Percentiles rank a stretch among this genome's conserved stretches.
These are phyloP conservation scores for Chymomyza procnemis DNA, from an alignment of 2,888 invertebrate genomes.

Conservation along the genomic window DNA sequence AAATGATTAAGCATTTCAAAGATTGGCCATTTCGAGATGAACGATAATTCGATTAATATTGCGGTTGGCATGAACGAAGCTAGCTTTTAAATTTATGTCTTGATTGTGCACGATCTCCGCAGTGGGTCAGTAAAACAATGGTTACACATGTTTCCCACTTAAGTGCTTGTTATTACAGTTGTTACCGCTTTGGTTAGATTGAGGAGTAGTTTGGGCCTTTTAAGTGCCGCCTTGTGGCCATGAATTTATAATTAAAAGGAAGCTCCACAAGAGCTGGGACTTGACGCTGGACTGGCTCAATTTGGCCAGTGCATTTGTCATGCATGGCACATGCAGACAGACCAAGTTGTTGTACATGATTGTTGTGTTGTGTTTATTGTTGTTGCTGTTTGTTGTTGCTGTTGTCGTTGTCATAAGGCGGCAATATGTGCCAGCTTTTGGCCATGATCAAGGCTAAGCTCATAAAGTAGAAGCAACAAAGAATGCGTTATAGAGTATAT, in stretches of 20 bases:
- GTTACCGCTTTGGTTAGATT: not conserved
- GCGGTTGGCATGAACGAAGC: too few species aligned
- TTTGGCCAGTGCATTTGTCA: constrained; percentile 45
- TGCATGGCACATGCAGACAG: constrained; percentile 34
- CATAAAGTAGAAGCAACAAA: constrained; percentile 13
- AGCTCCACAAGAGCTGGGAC: not conserved
- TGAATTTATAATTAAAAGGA: not conserved
- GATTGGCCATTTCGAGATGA: too few species aligned
- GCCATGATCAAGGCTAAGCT: constrained; percentile 54
- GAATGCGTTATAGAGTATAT: constrained; percentile 1
- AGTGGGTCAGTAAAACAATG: not conserved
- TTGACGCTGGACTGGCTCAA: constrained; percentile 1
- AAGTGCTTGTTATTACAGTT: not conserved
- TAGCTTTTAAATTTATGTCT: not conserved
- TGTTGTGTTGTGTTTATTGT: constrained; percentile 13
- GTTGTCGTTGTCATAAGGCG: constrained; percentile 33
- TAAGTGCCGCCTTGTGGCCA: not conserved
- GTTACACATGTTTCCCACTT: not conserved
- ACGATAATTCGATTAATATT: too few species aligned
- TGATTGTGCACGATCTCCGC: not conserved
- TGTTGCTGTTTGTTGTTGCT: constrained; percentile 22
- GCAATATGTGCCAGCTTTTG: constrained; percentile 40
- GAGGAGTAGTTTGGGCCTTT: not conserved
- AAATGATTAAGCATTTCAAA: too few species aligned
- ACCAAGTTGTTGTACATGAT: not conserved